Evolutionary conservation across 2,797 vertebrate species (phyloP), one percentile per base, ranked within the genome.

Genomic region (Sebastes trivittatus): DNA sequence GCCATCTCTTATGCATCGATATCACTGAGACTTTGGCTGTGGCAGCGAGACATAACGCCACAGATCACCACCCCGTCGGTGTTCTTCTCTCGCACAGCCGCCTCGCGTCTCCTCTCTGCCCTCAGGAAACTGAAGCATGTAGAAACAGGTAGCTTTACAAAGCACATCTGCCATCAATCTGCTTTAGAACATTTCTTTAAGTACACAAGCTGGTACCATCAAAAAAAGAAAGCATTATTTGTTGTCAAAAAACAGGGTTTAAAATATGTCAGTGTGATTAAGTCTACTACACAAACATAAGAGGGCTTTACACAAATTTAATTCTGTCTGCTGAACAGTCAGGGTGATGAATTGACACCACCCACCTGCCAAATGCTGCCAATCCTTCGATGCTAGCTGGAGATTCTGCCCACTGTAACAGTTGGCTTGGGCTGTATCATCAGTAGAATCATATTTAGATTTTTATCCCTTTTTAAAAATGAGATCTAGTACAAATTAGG

Each of bases 301-400:
- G 2, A 76, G 18, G 11, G 16, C 11, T 8, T 71, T 65, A 62
- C 14, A 46, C 59, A 2, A 74, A 58, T 55, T 63, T 20, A 75
- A 66, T 61, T 78, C 16, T 46, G 68, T 63, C 59, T 60, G 23
- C 62, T 77, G 62, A 30, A 75, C 66, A 69, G 59, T 79, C 23
- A n/a, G 55, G 10, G 38, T 54, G 38, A 71, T 69, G 16, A 80
- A 78, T 55, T 66, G 80, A 87, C 76, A 88, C 86, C 90, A 56
- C 88, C 90, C 89, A 91, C 91, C 34, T 69, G 34, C 80, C 83
- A 89, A 86, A 87, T 91, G 86, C 78, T 84, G 32, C 66, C 63
- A 72, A 62, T 62, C 65, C 27, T 42, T 67, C 66, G 7, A 29
- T 71, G 60, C 54, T 55, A 18, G 55, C 23, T 71, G 30, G 46